These are phyloP conservation scores for Dolichopus griseipennis DNA, from an alignment of 2,888 invertebrate genomes.

Conservation along the genomic window DNA sequence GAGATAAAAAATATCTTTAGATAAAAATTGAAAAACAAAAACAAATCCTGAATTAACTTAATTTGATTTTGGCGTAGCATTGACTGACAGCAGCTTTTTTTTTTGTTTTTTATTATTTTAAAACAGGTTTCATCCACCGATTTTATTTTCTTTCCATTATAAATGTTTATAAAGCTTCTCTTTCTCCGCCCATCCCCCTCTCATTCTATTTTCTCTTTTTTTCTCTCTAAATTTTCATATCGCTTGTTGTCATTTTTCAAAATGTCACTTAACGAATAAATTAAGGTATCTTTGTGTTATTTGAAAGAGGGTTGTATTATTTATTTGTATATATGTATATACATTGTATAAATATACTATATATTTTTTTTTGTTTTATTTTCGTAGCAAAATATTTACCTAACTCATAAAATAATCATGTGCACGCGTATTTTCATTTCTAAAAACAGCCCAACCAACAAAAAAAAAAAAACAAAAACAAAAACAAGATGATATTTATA, in stretches of 20 bases:
- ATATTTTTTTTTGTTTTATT: neutral
- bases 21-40: no score
- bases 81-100: neutral
- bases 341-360: no score
- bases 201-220: neutral
- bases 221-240: neutral
- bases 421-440: conserved; percentile 1
- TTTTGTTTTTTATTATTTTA: neutral
- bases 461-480: neutral
- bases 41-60: neutral
- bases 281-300: neutral
- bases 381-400: neutral
- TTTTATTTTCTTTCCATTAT: neutral
- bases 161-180: no score
- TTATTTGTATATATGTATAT: no score
- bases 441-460: neutral
- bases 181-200: no score
- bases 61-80: neutral
- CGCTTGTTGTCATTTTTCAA: neutral
- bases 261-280: conserved; percentile 4
- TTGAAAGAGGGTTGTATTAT: neutral
- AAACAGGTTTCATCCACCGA: neutral
- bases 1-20: no score
- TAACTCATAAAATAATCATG: conserved; percentile 1
- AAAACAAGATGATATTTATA: no score